Evolutionary conservation across 1,140 invertebrate species (phyloP).

Genomic region (Sycobia sp.): DNA sequence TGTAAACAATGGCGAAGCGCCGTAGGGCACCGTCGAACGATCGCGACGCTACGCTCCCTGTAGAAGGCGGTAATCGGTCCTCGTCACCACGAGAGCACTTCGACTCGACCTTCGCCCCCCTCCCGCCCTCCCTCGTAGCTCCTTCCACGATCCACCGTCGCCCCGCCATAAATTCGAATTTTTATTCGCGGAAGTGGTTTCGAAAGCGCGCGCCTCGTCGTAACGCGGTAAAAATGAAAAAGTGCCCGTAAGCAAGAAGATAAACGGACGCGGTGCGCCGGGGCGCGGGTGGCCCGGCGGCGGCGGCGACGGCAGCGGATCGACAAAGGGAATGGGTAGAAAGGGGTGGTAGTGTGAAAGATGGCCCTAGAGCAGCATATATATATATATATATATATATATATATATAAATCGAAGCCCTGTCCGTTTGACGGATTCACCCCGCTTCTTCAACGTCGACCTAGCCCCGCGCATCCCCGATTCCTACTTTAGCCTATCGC

Average conservation of each 20-base stretch:
- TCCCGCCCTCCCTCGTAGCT: no score
- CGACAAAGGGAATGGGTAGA: no score
- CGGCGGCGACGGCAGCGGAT: no score
- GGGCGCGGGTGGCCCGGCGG: neutral
- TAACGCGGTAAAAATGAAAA: conserved; percentile 32
- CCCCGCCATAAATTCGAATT: conserved; percentile 17
- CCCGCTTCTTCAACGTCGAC: conserved; percentile 43
- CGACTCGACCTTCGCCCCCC: no score
- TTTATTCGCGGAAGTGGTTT: conserved; percentile 24
- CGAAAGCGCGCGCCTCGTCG: conserved; percentile 9
- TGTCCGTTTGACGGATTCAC: conserved; percentile 44
- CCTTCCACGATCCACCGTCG: neutral
- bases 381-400: no score
- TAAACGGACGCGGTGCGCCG: conserved; percentile 22
- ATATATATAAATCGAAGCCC: conserved; percentile 45
- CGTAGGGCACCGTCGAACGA: no score
- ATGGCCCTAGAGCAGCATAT: conserved; percentile 41
- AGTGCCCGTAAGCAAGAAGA: conserved; percentile 29
- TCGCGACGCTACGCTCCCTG: no score
- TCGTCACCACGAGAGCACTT: no score
- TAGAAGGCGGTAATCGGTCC: no score
- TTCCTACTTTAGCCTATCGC: neutral
- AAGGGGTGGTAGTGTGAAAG: conserved; percentile 42
- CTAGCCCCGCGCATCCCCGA: neutral
- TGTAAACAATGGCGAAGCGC: no score